phyloP scores from a whole-genome alignment of 1,140 invertebrate genomes.

The Drosophila insularis region DNA sequence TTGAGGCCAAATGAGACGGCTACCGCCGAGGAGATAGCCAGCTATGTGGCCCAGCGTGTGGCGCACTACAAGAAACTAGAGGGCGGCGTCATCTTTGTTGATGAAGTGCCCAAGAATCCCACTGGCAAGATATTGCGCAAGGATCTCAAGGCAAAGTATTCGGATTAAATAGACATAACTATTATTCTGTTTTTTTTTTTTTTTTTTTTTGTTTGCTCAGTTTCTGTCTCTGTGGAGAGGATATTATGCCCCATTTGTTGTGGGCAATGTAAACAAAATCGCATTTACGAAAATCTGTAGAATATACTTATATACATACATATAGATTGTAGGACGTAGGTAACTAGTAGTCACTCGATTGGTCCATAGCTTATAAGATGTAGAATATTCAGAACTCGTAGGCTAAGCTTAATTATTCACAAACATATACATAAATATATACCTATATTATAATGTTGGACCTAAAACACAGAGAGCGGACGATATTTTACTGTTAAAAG shows the following conservation, averaged over 20 bases:
- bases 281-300: conserved; percentile 53
- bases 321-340: conserved; percentile 45
- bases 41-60: conserved; percentile 86
- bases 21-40: conserved; percentile 83
- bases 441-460: conserved; percentile 18
- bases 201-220: conserved; percentile 22
- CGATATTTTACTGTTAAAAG: conserved; percentile 14
- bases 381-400: conserved; percentile 35
- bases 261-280: conserved; percentile 28
- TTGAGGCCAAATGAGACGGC: conserved; percentile 79
- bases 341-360: conserved; percentile 49
- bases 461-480: conserved; percentile 14
- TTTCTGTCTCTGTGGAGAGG: conserved; percentile 3
- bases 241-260: conserved; percentile 32
- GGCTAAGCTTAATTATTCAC: conserved; percentile 22
- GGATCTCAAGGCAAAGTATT: conserved; percentile 83
- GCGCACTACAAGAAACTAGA: conserved; percentile 87
- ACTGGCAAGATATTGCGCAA: conserved; percentile 90
- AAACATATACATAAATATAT: conserved; percentile 20
- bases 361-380: conserved; percentile 62
- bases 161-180: conserved; percentile 51
- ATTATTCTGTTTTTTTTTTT: conserved; percentile 41
- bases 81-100: conserved; percentile 87
- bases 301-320: conserved; percentile 24
- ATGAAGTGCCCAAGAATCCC: conserved; percentile 88